A percentile compares a stretch with the other conserved stretches of the same genome.
Conservation (phyloP, 2,113 vertebrate species). For the Anthoscopus minutus region DNA sequence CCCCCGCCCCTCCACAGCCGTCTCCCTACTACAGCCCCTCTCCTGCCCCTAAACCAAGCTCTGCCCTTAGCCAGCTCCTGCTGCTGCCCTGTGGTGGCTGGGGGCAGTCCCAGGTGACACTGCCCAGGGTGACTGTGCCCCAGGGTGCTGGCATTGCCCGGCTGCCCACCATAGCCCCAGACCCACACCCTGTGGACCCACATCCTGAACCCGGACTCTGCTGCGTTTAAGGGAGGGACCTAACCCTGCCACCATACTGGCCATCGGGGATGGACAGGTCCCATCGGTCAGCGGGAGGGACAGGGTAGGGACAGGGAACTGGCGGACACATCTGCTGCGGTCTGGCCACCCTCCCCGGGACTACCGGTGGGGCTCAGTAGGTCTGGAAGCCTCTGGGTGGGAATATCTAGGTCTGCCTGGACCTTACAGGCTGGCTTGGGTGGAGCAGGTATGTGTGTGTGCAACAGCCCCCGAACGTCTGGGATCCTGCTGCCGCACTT, state of each 20-base stretch:
- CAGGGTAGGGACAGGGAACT: not conserved
- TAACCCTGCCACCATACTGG: not conserved
- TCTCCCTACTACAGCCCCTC: not conserved
- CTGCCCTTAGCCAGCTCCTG: not conserved
- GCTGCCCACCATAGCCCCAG: not conserved
- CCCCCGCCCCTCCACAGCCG: not conserved
- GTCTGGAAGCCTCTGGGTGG: no score
- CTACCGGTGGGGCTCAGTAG: not conserved
- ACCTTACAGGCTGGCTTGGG: not conserved
- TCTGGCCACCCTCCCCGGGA: not conserved
- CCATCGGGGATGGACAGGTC: not conserved
- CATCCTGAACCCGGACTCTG: not conserved
- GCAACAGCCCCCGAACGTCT: not conserved
- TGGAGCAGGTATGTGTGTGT: not conserved
- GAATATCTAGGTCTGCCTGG: not conserved
- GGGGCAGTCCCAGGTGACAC: not conserved
- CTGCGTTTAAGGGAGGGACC: not conserved
- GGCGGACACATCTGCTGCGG: not conserved
- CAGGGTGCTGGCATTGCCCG: not conserved
- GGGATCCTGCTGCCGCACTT: not conserved
- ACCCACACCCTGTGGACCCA: not conserved
- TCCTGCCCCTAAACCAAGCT: not conserved
- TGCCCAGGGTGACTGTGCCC: not conserved
- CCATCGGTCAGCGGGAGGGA: not conserved
- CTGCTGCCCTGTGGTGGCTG: not conserved